These are phyloP conservation scores for Bombus superbus DNA, from an alignment of 1,140 invertebrate genomes.

Conservation along the genomic window DNA sequence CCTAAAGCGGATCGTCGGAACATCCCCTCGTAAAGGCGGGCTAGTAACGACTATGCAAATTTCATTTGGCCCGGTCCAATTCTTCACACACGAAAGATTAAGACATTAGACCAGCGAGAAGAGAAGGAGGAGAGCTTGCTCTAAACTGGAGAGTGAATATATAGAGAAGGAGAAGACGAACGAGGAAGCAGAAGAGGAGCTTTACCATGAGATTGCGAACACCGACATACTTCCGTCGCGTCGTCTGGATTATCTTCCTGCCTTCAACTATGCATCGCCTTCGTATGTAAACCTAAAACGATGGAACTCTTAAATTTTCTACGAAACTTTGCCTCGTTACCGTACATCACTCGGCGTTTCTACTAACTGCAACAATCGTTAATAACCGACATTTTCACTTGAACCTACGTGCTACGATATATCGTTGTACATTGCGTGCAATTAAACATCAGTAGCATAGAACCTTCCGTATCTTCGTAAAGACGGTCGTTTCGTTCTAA, in stretches of 20 bases:
- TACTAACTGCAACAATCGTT: slow-evolving; percentile 21
- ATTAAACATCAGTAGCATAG: background rate
- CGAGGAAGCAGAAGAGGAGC: slow-evolving; percentile 38
- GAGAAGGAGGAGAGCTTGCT: slow-evolving; percentile 17
- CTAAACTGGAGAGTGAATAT: slow-evolving; percentile 56
- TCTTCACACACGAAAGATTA: slow-evolving; percentile 73
- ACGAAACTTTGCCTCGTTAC: slow-evolving; percentile 42
- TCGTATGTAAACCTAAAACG: slow-evolving; percentile 59
- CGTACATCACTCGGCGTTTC: background rate
- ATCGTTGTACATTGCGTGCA: background rate
- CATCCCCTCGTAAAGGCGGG: slow-evolving; percentile 62
- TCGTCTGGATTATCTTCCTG: slow-evolving; percentile 61
- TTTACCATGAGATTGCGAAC: slow-evolving; percentile 28
- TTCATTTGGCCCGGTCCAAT: slow-evolving; percentile 72
- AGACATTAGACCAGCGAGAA: slow-evolving; percentile 65
- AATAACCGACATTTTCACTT: background rate
- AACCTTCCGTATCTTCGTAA: background rate
- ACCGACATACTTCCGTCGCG: slow-evolving; percentile 46
- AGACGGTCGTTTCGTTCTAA: background rate
- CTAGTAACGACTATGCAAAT: slow-evolving; percentile 75
- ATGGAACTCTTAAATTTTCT: slow-evolving; percentile 52
- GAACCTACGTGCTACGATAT: background rate
- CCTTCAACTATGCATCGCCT: slow-evolving; percentile 50
- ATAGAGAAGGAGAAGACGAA: slow-evolving; percentile 13
- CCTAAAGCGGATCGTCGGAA: slow-evolving; percentile 49